Base-by-base conservation (phyloP, 1,140 invertebrate genomes). In the Chlorops oryzae region DNA sequence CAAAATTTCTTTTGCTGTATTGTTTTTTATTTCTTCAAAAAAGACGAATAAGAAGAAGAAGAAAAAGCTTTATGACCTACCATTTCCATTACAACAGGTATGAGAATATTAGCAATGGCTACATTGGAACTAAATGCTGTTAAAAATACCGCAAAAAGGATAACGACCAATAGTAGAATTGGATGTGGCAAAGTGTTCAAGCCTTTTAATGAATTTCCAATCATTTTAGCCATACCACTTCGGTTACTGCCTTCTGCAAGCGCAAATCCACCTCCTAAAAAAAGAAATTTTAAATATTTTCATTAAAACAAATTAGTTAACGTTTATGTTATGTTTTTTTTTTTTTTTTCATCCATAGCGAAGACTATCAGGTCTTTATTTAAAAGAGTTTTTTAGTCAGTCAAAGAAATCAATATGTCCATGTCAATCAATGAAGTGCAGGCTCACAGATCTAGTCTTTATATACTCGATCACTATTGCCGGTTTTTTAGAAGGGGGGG, bases 41-140 rank as follows among this genome's bases (percentile, higher is more conserved):
- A 83, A 72, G 38, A 62, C 64, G 50, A 57, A 54, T 22, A 56
- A 54, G 38, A 55, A 56, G 51, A 22, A 38, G 41, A 15, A 32
- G n/a, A 43, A 42, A 24, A 42, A 10, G 18, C 6, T 9, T 9
- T 18, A 20, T n/a, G 13, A 46, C 25, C 40, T 50, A 69, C 86
- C 80, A 91, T 82, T 67, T 90, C 82, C 24, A 84, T 83, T 23
- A 90, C 65, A 3, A 92, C 85, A 2, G 90, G 90, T 41, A 92
- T 65, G 34, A 92, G 79, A 51, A 72, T 84, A 60, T 90, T 90
- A n/a, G 88, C 87, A 18, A 89, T 84, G 18, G 88, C 89, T 0
- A 89, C 83, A 65, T 92, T 92, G 9, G 85, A 87, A 1, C 86
- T 87, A 60, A 92, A 85, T 68, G 91, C 88, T 0, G 90, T 92